Conservation (phyloP, 2,797 vertebrate species). For the Pristis pectinata region DNA sequence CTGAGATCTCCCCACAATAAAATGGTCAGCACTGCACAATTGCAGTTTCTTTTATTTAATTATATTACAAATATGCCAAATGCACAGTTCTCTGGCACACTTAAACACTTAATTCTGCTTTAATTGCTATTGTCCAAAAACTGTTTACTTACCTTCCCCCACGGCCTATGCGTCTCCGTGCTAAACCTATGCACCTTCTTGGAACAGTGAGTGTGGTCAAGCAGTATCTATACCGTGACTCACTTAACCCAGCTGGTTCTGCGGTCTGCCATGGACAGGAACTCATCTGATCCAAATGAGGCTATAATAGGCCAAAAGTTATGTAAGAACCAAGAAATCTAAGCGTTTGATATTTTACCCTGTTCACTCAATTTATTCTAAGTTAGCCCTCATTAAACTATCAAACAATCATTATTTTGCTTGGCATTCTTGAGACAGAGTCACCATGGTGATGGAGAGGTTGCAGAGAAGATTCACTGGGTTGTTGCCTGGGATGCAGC, state of each 20-base stretch:
- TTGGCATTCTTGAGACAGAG: background rate
- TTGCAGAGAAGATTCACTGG: no score
- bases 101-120: background rate
- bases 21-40: background rate
- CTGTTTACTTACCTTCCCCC: slow-evolving; percentile 71
- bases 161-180: slow-evolving; percentile 75
- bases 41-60: background rate
- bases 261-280: slow-evolving; percentile 52
- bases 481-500: no score
- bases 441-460: background rate
- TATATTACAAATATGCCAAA: background rate
- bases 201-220: slow-evolving; percentile 78
- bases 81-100: background rate
- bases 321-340: background rate
- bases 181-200: slow-evolving; percentile 73
- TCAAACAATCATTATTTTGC: background rate
- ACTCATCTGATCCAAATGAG: slow-evolving; percentile 65
- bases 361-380: background rate
- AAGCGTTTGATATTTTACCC: background rate
- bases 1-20: background rate
- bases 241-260: slow-evolving; percentile 63
- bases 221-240: slow-evolving; percentile 70
- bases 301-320: slow-evolving; percentile 52
- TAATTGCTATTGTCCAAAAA: background rate
- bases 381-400: background rate